Percentiles rank a stretch among this genome's conserved stretches.
Evolutionary conservation across 2,797 vertebrate species (phyloP).

Genomic region (Sebastes itinus): DNA sequence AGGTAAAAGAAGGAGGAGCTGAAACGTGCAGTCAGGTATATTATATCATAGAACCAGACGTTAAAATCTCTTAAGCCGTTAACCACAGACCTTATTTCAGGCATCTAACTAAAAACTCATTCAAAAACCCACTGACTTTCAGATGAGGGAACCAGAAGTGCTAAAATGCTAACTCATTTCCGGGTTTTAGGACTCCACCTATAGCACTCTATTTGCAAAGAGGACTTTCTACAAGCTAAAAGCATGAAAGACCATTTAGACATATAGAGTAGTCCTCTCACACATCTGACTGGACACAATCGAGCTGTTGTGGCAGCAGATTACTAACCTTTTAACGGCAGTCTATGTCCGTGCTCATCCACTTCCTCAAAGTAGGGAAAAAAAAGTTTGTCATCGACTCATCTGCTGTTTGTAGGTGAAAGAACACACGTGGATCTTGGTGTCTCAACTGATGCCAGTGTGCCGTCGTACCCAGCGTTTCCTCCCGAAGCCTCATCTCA

Average conservation of each 20-base stretch:
- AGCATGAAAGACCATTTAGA: too few species aligned
- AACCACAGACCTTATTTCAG: too few species aligned
- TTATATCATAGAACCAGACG: too few species aligned
- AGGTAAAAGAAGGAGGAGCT: conserved; percentile 36
- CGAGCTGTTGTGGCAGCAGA: neutral
- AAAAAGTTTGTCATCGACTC: neutral
- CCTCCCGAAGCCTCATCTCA: conserved; percentile 6
- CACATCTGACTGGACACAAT: neutral
- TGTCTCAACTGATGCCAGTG: neutral
- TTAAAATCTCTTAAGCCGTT: too few species aligned
- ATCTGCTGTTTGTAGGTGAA: conserved; percentile 30
- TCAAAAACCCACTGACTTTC: too few species aligned
- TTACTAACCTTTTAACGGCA: neutral
- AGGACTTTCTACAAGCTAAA: too few species aligned
- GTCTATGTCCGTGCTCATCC: neutral
- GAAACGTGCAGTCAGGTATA: too few species aligned
- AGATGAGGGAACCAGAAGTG: too few species aligned
- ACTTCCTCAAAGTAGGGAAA: neutral
- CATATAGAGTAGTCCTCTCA: neutral
- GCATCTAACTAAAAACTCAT: too few species aligned
- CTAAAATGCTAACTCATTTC: too few species aligned
- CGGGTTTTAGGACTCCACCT: too few species aligned
- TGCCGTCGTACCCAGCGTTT: neutral
- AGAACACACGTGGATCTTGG: neutral
- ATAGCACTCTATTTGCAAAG: too few species aligned